Evolutionary conservation across 1,140 invertebrate species (phyloP).

Genomic region (Cryptotermes secundus): DNA sequence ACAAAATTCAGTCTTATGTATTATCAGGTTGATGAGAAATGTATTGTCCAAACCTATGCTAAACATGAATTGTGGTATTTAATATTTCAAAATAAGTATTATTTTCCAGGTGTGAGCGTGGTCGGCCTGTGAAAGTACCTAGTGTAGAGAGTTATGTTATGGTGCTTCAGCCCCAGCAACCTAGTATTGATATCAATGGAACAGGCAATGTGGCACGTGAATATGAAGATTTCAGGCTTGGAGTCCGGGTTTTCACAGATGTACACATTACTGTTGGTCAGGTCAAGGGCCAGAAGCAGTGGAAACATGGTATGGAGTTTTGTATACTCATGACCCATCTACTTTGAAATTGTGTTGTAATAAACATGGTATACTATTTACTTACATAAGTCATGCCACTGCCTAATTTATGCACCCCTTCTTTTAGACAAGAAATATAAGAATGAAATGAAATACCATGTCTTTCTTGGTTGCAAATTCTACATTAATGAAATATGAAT

Average conservation of each 20-base stretch:
- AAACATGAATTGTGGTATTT: not conserved
- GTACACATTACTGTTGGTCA: constrained; percentile 65
- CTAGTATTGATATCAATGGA: constrained; percentile 80
- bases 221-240: constrained; percentile 80
- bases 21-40: no score
- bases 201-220: constrained; percentile 79
- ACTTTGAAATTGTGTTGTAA: not conserved
- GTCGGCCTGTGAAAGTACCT: constrained; percentile 68
- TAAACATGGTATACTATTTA: not conserved
- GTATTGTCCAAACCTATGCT: no score
- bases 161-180: constrained; percentile 81
- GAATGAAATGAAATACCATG: no score
- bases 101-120: constrained; percentile 63
- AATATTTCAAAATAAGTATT: not conserved
- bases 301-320: constrained; percentile 44
- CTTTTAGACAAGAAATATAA: no score
- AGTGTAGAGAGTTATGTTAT: constrained; percentile 81
- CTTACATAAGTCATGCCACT: not conserved
- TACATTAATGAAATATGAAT: no score
- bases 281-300: constrained; percentile 44
- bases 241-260: constrained; percentile 82
- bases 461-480: no score
- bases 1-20: no score
- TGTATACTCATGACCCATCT: not conserved
- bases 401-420: not conserved